phyloP scores from a whole-genome alignment of 1,140 invertebrate genomes.

The Drosophila azteca region DNA sequence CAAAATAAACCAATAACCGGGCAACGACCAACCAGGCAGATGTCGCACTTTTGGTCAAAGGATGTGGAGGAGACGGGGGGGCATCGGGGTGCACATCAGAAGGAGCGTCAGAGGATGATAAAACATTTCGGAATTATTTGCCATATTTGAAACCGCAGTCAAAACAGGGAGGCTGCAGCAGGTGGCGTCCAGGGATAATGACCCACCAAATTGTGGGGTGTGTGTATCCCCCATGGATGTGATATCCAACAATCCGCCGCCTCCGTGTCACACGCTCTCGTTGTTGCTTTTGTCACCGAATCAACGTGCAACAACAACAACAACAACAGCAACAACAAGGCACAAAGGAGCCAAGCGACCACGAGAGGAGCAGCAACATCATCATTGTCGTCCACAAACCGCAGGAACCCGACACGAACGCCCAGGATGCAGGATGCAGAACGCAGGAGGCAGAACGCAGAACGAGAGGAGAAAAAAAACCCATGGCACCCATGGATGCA shows the following conservation, averaged over 20 bases:
- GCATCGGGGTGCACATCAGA: conserved; percentile 1
- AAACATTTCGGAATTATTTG: conserved; percentile 73
- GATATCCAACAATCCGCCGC: conserved; percentile 43
- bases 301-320: conserved; percentile 57
- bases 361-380: conserved; percentile 16
- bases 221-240: conserved; percentile 41
- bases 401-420: conserved; percentile 48
- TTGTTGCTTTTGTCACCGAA: conserved; percentile 57
- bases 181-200: conserved; percentile 27
- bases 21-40: conserved; percentile 46
- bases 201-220: conserved; percentile 41
- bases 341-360: conserved; percentile 9
- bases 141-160: conserved; percentile 75
- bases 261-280: conserved; percentile 33
- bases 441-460: conserved; percentile 11
- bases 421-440: conserved; percentile 11
- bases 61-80: background rate
- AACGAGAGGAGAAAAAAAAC: too few species aligned
- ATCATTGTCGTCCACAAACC: conserved; percentile 52
- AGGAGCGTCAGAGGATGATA: background rate
- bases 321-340: conserved; percentile 53
- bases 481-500: too few species aligned
- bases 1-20: conserved; percentile 69
- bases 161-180: conserved; percentile 28
- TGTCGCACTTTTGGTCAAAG: conserved; percentile 21